Conservation (phyloP, 2,888 invertebrate species). For the Trilocha varians region DNA sequence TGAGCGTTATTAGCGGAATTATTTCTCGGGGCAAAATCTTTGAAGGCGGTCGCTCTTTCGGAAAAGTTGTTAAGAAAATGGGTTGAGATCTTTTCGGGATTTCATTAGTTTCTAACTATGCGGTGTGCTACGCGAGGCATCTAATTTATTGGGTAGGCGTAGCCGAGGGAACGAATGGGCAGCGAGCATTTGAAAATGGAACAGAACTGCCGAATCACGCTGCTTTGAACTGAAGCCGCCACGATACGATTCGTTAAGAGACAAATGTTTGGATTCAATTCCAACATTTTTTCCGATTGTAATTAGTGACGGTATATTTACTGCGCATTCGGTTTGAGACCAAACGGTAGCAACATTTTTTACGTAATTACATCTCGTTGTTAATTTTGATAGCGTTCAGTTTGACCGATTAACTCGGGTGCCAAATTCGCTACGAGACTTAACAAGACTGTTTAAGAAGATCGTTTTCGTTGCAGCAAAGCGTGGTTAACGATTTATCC, state of each 20-base stretch:
- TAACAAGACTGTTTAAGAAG: constrained; percentile 11
- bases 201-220: constrained; percentile 68
- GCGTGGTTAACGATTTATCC: constrained; percentile 5
- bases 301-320: constrained; percentile 66
- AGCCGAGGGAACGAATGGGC: constrained; percentile 69
- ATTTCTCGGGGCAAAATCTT: constrained; percentile 69
- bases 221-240: constrained; percentile 62
- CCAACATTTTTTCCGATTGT: constrained; percentile 47
- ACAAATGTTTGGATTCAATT: constrained; percentile 73
- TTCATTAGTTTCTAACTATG: constrained; percentile 73
- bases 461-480: constrained; percentile 1
- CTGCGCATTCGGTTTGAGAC: constrained; percentile 45
- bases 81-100: constrained; percentile 70
- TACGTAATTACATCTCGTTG: constrained; percentile 50
- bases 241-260: constrained; percentile 71
- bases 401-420: constrained; percentile 25
- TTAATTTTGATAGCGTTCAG: constrained; percentile 37
- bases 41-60: constrained; percentile 71
- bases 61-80: constrained; percentile 73
- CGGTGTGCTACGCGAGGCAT: constrained; percentile 62
- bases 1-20: constrained; percentile 69
- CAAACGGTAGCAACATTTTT: constrained; percentile 48
- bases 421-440: constrained; percentile 20
- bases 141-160: constrained; percentile 72
- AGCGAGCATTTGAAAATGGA: constrained; percentile 64